A percentile compares a stretch with the other conserved stretches of the same genome.
phyloP scores from a whole-genome alignment of 2,888 invertebrate species.

The Ophion ellenae region DNA sequence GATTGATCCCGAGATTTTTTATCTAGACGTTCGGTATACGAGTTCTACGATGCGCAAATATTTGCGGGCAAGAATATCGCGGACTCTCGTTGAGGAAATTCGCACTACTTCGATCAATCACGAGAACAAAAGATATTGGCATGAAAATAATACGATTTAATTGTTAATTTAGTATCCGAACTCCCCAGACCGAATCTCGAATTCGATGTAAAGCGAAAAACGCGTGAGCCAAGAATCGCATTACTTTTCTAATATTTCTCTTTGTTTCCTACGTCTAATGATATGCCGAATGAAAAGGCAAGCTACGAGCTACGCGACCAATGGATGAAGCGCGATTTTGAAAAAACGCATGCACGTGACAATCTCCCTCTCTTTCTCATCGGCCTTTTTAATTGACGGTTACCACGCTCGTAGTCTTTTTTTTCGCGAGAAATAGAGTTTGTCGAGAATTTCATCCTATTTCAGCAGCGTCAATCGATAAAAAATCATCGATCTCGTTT shows the following conservation, averaged over 20 bases:
- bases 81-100: slow-evolving; percentile 10
- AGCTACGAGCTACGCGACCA: slow-evolving; percentile 59
- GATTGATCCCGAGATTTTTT: slow-evolving; percentile 17
- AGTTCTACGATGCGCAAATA: slow-evolving; percentile 10
- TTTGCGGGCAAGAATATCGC: background rate
- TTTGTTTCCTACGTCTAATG: slow-evolving; percentile 65
- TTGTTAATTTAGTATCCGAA: background rate
- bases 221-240: slow-evolving; percentile 23
- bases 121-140: background rate
- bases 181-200: slow-evolving; percentile 20
- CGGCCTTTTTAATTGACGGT: slow-evolving; percentile 57
- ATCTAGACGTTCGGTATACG: background rate
- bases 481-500: slow-evolving; percentile 30
- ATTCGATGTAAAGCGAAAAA: slow-evolving; percentile 61
- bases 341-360: slow-evolving; percentile 12
- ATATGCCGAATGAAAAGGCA: slow-evolving; percentile 70
- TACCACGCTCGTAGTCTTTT: slow-evolving; percentile 24
- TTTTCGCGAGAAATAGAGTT: slow-evolving; percentile 45
- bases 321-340: slow-evolving; percentile 25
- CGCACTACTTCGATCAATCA: background rate
- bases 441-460: slow-evolving; percentile 16
- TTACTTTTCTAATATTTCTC: background rate
- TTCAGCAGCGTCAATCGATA: slow-evolving; percentile 23
- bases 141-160: background rate
- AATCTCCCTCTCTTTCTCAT: slow-evolving; percentile 11